These are phyloP conservation scores for Smutsia gigantea DNA, from an alignment of 2,797 vertebrate species.

Conservation along the genomic window DNA sequence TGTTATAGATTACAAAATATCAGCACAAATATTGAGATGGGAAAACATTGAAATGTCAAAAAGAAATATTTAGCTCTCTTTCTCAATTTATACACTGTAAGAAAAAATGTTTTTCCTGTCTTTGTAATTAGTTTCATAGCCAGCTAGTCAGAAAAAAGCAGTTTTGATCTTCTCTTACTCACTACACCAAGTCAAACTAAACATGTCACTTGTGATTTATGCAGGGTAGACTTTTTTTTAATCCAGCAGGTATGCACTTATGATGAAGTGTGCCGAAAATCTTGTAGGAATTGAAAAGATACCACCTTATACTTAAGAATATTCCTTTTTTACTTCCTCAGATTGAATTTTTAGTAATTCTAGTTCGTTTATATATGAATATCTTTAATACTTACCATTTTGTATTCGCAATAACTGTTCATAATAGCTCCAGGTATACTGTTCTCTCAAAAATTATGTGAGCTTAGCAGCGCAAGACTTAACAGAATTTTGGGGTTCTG, in stretches of 20 bases:
- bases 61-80: not conserved
- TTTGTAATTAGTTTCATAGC: not conserved
- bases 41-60: not conserved
- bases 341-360: not conserved
- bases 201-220: not conserved
- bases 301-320: not conserved
- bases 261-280: not conserved
- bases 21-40: not conserved
- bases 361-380: not conserved
- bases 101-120: not conserved
- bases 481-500: not conserved
- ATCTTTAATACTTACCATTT: not conserved
- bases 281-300: not conserved
- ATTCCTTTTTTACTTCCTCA: not conserved
- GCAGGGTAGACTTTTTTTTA: not conserved
- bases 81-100: not conserved
- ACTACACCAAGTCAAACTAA: not conserved
- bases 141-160: not conserved
- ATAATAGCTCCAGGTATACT: not conserved
- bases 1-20: not conserved
- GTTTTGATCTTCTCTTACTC: not conserved
- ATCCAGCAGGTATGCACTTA: not conserved
- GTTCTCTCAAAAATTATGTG: not conserved
- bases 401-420: not conserved
- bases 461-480: not conserved